Base-by-base conservation (phyloP, 2,797 vertebrate species). In the Rhyacichthys aspro region DNA sequence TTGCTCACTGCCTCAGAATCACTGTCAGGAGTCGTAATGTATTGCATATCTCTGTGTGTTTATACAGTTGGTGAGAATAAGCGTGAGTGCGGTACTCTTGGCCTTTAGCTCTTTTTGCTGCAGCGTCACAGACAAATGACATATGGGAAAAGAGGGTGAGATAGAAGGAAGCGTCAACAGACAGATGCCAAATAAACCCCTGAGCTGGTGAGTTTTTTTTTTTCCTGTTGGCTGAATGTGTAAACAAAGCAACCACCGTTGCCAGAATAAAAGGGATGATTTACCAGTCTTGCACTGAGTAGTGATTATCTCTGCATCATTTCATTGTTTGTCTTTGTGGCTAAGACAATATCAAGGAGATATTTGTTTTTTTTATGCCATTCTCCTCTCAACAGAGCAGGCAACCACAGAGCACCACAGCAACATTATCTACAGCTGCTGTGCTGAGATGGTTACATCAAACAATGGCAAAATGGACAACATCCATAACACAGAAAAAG, bases 131-230 rank as follows among this genome's bases (percentile, higher is more conserved):
- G 45, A 65, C 70, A 56, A 46, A 67, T 53, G 11, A 47, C 38
- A 62, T 44, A 23, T 23, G 41, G 46, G 43, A 65, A 42, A 66
- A 65, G 39, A 39, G 33, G 17, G 28, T 48, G 23, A 60, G 56
- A 68, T 72, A 55, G 59, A 74, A 43, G 8, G 54, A 66, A 43
- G 45, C 8, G 9, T n/a, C 61, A 14, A 74, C 57, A 65, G 58
- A 53, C 17, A 50, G 63, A 67, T 56, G 61, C 44, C 48, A 55
- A 58, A 56, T 46, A 65, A 74, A 75, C 57, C 59, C 65, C 14
- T 38, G 43, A 56, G 53, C 19, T 23, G 19, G 19, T 23, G 42
- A 10, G 9, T 43, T 43, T 32, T 41, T 47, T 45, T 43, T 43
- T 32, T 41, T 47, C 43, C 8, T 39, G 23, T 55, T 55, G 41